Percentiles rank a stretch among this genome's conserved stretches.
Evolutionary conservation across 2,888 invertebrate species (phyloP).

Genomic region (Crematogaster levior): DNA sequence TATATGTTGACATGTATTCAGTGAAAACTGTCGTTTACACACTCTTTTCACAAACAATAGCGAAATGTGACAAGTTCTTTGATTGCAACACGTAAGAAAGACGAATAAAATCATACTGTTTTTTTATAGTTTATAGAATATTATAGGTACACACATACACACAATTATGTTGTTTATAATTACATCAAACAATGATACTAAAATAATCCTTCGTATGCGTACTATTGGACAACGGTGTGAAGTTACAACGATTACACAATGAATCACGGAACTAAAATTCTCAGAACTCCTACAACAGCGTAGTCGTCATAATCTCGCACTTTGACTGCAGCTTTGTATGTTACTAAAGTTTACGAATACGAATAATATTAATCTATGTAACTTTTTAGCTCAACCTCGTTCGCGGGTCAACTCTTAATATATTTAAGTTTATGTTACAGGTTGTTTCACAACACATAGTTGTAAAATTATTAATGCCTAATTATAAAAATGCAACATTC

Average conservation of each 20-base stretch:
- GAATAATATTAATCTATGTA: slow-evolving; percentile 36
- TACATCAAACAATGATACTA: slow-evolving; percentile 4
- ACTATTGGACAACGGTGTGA: slow-evolving; percentile 19
- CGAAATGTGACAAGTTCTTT: slow-evolving; percentile 28
- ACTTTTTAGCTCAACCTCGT: background rate
- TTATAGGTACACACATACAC: no score
- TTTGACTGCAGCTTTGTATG: slow-evolving; percentile 5
- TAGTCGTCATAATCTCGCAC: slow-evolving; percentile 36
- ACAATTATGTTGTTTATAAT: slow-evolving; percentile 19
- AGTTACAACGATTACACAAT: slow-evolving; percentile 35
- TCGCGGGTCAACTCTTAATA: no score
- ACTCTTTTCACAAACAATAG: slow-evolving; percentile 46
- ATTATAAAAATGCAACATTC: background rate
- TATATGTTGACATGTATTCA: slow-evolving; percentile 1
- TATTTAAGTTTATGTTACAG: background rate
- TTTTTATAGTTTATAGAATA: background rate
- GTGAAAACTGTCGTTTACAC: slow-evolving; percentile 10
- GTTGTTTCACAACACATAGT: background rate
- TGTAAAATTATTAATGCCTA: no score
- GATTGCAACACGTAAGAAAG: background rate
- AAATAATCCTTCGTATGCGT: slow-evolving; percentile 14
- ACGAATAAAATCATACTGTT: background rate
- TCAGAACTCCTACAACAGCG: slow-evolving; percentile 20
- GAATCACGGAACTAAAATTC: slow-evolving; percentile 41
- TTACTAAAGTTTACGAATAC: slow-evolving; percentile 30